These are phyloP conservation scores for Therioaphis trifolii DNA, from an alignment of 2,888 invertebrate species.

Conservation along the genomic window DNA sequence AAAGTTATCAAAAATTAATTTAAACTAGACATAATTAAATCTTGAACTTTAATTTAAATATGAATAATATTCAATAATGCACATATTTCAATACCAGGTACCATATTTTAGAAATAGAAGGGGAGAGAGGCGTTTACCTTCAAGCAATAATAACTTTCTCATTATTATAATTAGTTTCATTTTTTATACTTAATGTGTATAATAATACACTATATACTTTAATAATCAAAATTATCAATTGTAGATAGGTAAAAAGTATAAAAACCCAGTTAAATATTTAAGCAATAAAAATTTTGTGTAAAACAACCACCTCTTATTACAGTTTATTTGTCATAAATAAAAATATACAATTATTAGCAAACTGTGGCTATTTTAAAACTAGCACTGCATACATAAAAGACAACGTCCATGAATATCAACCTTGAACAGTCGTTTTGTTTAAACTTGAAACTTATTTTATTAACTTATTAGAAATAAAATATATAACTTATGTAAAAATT, in stretches of 20 bases:
- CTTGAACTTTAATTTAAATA: background rate
- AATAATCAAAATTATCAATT: background rate
- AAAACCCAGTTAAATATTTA: background rate
- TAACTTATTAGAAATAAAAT: slow-evolving; percentile 31
- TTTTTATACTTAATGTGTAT: slow-evolving; percentile 2
- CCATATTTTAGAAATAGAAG: slow-evolving; percentile 35
- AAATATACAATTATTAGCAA: slow-evolving; percentile 29
- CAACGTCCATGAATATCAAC: slow-evolving; percentile 56
- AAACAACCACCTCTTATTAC: background rate
- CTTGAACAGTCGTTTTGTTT: slow-evolving; percentile 58
- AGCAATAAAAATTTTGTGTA: background rate
- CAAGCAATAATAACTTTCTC: slow-evolving; percentile 57
- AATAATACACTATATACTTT: background rate
- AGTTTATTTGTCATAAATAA: too few relatives aligned
- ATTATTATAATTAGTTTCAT: slow-evolving; percentile 51
- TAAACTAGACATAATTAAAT: background rate
- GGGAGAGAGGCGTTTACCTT: slow-evolving; percentile 53
- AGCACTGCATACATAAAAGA: background rate
- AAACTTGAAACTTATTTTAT: slow-evolving; percentile 59
- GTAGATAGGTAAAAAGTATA: background rate
- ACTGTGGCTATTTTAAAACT: slow-evolving; percentile 43
- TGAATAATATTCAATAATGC: background rate
- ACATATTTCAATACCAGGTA: background rate
- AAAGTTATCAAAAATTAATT: background rate
- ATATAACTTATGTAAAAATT: too few relatives aligned